phyloP scores from a whole-genome alignment of 2,888 invertebrate species.

The Tipula lateralis region DNA sequence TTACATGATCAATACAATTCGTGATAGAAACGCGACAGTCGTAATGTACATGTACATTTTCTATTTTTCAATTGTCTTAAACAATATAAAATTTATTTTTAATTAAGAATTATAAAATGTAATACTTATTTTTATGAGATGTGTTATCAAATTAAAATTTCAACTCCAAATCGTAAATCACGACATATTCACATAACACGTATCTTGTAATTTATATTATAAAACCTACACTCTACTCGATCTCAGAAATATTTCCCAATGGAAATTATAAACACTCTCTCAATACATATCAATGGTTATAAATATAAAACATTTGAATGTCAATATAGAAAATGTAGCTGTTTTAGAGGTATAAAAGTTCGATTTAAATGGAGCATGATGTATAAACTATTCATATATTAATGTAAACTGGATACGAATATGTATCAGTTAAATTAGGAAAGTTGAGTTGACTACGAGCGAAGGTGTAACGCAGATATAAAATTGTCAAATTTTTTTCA shows the following conservation, averaged over 20 bases:
- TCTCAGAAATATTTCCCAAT: not conserved
- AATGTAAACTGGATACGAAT: not conserved
- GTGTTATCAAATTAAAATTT: conserved; percentile 1
- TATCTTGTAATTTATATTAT: not conserved
- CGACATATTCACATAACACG: conserved; percentile 19
- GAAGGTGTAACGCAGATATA: not conserved
- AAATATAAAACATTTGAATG: not conserved
- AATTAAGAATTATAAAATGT: too few species aligned
- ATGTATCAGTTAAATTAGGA: not conserved
- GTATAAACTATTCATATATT: not conserved
- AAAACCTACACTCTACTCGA: not conserved
- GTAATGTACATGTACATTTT: not conserved
- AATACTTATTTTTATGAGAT: not conserved
- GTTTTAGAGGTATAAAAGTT: not conserved
- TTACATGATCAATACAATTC: not conserved
- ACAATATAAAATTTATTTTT: not conserved
- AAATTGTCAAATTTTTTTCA: not conserved
- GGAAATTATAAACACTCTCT: not conserved
- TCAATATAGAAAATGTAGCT: not conserved
- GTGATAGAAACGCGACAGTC: not conserved
- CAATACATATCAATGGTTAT: not conserved
- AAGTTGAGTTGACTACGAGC: not conserved
- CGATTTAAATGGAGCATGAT: not conserved
- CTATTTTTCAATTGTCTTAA: not conserved
- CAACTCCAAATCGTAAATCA: conserved; percentile 9